Evolutionary conservation across 1,140 invertebrate genomes (phyloP), one percentile per base, ranked within the genome.

Genomic region (Globodera rostochiensis): DNA sequence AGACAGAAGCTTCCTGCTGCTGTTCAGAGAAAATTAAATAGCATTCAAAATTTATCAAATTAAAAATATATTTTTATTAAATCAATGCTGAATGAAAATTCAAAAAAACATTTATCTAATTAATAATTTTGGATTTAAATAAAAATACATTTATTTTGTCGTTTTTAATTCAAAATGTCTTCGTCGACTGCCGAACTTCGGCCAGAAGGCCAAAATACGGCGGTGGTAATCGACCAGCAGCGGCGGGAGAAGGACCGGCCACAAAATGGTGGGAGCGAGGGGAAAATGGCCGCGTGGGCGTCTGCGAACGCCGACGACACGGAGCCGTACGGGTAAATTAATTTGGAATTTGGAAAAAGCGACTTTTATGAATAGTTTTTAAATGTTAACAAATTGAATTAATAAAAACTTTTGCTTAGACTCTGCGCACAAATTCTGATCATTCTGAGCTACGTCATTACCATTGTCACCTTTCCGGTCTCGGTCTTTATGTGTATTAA

Each of bases 401-500:
- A 36, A 36, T 36, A 36, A 36, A 25, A 36, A 36, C 36, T 36
- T 36, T 70, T 64, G 71, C n/a, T 5, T 21, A 78, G 77, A 70
- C 46, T 70, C 21, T 78, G 77, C 66, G 77, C 77, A 15, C 19
- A 78, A 21, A 78, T 97, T 74, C 91, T 97, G 45, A 94, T 94
- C 53, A 91, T 92, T 19, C 90, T 97, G 50, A 95, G 95, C 11
- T 95, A 95, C 93, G 87, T 94, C 6, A 85, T 97, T n/a, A 94
- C 97, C 46, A 90, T 94, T 47, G 84, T 94, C 19, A 97, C 95
- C 1, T 94, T 98, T 92, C 96, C 96, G 0, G 96, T 98, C 89
- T 96, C 95, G 5, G 92, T 97, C 1, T 94, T 95, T 88, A 92
- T 96, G 45, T 97, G 95, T 88, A 96, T 97, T 88, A 97, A 97